Base-by-base conservation (phyloP, 2,888 invertebrate genomes). In the Steromphala cineraria region DNA sequence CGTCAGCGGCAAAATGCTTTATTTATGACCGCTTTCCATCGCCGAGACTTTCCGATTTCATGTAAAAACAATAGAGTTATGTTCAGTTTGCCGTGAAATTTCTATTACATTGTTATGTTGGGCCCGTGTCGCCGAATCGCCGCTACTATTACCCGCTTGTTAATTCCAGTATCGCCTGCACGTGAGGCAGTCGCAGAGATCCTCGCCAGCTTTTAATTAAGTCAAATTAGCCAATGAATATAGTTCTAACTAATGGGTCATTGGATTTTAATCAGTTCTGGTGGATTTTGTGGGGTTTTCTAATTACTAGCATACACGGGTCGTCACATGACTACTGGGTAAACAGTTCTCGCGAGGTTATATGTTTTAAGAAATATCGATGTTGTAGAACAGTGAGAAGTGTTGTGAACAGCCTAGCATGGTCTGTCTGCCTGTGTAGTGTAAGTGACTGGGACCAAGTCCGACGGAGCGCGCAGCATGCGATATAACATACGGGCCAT, bases 211-310 rank as follows among this genome's bases (percentile, higher is more conserved):
- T 76, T 76, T 55, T 76, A 76, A 76, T 76, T 76, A 76, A 76
- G 55, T 56, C 76, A 76, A 76, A 76, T 76, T 76, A 76, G 53
- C 55, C 76, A 53, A 76, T 76, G 76, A 76, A 24, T 53, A 76
- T 55, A 55, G 24, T 28, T 36, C 28, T 53, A 53, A 31, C 36
- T 24, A 76, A 55, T 53, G 53, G 76, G 55, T 28, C 55, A 76
- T 76, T 31, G 19, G 53, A 76, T 55, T 55, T 76, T 76, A 76
- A 76, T 76, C 76, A 76, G 76, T 76, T 76, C 28, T 15, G 53
- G 76, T 40, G 55, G 31, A 76, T 53, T 55, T 55, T 71, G 71
- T 40, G 24, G 71, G 71, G 40, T 71, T 31, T 71, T 71, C 19
- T 71, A 71, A 71, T 71, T 71, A 71, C 71, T 19, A 71, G 28